Base-by-base conservation (phyloP, 2,113 vertebrate genomes). In the Uria aalge region DNA sequence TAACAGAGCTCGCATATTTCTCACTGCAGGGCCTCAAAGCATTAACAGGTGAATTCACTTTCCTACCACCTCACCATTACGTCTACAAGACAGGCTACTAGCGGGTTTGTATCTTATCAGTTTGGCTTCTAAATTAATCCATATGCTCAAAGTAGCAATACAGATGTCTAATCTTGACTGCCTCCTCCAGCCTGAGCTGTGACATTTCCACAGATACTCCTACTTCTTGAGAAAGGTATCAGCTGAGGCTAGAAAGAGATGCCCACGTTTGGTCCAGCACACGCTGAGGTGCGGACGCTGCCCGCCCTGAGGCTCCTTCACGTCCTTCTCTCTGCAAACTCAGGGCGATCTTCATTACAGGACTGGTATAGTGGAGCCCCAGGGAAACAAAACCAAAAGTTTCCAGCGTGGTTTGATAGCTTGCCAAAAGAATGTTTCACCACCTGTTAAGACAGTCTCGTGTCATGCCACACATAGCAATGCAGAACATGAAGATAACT, bases 391-490 rank as follows among this genome's bases (percentile, higher is more conserved):
- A 83, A 2, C 8, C 21, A 12, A 36, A 73, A 68, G 34, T 41
- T 93, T 73, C 45, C 53, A 72, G 67, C 2, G 1, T 11, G 53
- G 24, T 66, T 79, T 92, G 85, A 64, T 38, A 77, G 15, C 41
- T 90, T 90, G 88, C 79, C 92, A 95, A 50, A 12, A 69, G 53
- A 67, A 24, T 57, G 69, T 85, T 79, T 92, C 59, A 83, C 85
- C 91, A 93, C 63, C 85, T 96, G 91, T 76, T 93, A 73, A 78
- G 53, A 57, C 15, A 90, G 67, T 41, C 55, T 92, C 82, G 20
- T 69, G 62, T 88, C 88, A 95, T 14, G 27, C 45, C 57, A 68
- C 67, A 80, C 48, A 53, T 6, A 90, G 74, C 53, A 92, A 85
- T 0, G 2, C 4, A 47, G 55, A 73, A 76, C 55, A 66, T 2